Evolutionary conservation across 2,888 invertebrate species (phyloP).

Genomic region (Leptothorax acervorum): DNA sequence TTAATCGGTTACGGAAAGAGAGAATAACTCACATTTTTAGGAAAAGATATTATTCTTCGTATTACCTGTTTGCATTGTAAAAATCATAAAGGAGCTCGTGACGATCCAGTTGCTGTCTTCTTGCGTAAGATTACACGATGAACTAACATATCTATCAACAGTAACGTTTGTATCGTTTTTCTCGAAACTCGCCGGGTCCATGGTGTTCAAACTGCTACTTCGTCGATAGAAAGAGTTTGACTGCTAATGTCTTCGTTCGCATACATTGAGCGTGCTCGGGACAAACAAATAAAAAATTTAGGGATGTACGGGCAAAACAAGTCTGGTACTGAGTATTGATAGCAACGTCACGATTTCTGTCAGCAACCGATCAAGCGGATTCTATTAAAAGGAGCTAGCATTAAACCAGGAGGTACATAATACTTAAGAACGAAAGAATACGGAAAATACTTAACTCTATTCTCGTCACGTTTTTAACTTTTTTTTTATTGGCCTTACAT

Average conservation of each 20-base stretch:
- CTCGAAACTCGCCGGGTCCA: constrained; percentile 65
- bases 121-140: constrained; percentile 88
- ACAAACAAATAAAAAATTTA: constrained; percentile 80
- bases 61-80: constrained; percentile 96
- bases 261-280: constrained; percentile 11
- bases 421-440: background rate
- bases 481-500: constrained; percentile 82
- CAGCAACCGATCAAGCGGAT: constrained; percentile 21
- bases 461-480: constrained; percentile 60
- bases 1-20: background rate
- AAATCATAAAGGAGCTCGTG: constrained; percentile 95
- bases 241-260: constrained; percentile 29
- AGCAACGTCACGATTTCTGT: constrained; percentile 24
- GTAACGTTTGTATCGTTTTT: constrained; percentile 74
- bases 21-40: background rate
- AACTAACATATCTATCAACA: constrained; percentile 69
- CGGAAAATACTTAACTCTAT: background rate
- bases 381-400: background rate
- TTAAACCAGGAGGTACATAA: background rate
- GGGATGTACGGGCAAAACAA: constrained; percentile 62
- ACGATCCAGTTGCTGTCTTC: constrained; percentile 96
- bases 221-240: constrained; percentile 12
- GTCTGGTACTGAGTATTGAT: background rate
- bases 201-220: constrained; percentile 44
- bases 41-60: background rate